A percentile compares a stretch with the other conserved stretches of the same genome.
phyloP scores from a whole-genome alignment of 1,140 invertebrate genomes.

The Zaprionus nigranus region DNA sequence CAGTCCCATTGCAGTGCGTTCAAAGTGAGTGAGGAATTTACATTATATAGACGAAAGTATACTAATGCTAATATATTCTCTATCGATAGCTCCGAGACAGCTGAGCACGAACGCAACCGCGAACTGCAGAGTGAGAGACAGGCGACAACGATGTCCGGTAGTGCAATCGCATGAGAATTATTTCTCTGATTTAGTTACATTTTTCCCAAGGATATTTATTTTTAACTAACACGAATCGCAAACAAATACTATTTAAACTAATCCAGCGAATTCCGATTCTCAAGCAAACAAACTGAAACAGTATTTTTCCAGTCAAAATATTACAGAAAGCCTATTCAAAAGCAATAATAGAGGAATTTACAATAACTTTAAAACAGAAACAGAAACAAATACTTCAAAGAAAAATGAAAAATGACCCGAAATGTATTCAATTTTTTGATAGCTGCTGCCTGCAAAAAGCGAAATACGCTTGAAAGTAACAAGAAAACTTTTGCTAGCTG shows the following conservation, averaged over 20 bases:
- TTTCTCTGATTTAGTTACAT: conserved; percentile 85
- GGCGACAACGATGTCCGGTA: conserved; percentile 88
- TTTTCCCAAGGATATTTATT: conserved; percentile 84
- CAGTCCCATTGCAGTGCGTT: conserved; percentile 86
- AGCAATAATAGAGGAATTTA: conserved; percentile 68
- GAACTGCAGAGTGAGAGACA: conserved; percentile 85
- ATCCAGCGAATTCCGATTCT: conserved; percentile 18
- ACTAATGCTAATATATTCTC: background rate
- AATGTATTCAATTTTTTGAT: conserved; percentile 9
- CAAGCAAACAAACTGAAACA: conserved; percentile 41
- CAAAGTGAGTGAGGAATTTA: conserved; percentile 79
- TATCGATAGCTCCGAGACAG: conserved; percentile 74
- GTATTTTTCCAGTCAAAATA: conserved; percentile 55
- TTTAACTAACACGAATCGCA: conserved; percentile 40
- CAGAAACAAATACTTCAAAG: conserved; percentile 12
- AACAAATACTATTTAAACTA: conserved; percentile 45
- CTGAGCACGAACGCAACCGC: conserved; percentile 86
- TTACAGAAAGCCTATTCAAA: conserved; percentile 40
- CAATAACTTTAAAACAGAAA: conserved; percentile 30
- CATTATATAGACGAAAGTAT: background rate
- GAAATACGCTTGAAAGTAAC: conserved; percentile 21
- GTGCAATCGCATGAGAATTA: conserved; percentile 88
- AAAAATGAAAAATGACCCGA: background rate
- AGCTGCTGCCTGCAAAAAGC: conserved; percentile 19
- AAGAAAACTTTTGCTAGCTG: conserved; percentile 64